Conservation (phyloP, 1,140 invertebrate species). For the Bombus sibiricus region DNA sequence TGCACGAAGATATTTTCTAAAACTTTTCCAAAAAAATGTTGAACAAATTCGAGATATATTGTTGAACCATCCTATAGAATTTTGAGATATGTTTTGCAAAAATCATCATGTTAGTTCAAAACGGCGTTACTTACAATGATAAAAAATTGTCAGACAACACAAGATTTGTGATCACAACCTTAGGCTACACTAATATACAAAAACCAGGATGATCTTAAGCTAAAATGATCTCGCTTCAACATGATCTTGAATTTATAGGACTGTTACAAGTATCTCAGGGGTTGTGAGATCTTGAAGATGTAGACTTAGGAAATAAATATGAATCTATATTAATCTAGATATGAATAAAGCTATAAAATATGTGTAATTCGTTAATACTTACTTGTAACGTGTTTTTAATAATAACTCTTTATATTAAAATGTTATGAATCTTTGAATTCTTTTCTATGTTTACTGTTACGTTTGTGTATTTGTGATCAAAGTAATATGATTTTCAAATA, state of each 20-base stretch:
- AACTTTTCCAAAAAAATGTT: background rate
- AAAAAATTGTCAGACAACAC: background rate
- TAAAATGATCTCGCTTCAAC: background rate
- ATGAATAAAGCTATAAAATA: background rate
- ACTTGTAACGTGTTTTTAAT: background rate
- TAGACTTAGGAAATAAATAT: background rate
- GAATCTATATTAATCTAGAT: background rate
- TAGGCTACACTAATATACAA: background rate
- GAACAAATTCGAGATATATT: background rate
- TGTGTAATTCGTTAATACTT: background rate
- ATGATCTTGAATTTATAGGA: background rate
- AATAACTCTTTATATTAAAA: background rate
- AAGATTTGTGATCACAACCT: background rate
- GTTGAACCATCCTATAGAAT: background rate
- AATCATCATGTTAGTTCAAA: background rate
- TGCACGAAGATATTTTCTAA: background rate
- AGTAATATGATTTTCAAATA: slow-evolving; percentile 61
- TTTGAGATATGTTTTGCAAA: background rate
- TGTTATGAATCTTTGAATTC: background rate
- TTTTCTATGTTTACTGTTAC: background rate
- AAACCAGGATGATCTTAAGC: background rate
- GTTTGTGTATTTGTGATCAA: slow-evolving; percentile 12
- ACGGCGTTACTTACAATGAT: background rate
- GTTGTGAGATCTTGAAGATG: background rate
- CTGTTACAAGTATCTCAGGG: background rate